Percentiles rank a stretch among this genome's conserved stretches.
These are phyloP conservation scores for Camptogramma bilineatum DNA, from an alignment of 2,888 invertebrate genomes.

Conservation along the genomic window DNA sequence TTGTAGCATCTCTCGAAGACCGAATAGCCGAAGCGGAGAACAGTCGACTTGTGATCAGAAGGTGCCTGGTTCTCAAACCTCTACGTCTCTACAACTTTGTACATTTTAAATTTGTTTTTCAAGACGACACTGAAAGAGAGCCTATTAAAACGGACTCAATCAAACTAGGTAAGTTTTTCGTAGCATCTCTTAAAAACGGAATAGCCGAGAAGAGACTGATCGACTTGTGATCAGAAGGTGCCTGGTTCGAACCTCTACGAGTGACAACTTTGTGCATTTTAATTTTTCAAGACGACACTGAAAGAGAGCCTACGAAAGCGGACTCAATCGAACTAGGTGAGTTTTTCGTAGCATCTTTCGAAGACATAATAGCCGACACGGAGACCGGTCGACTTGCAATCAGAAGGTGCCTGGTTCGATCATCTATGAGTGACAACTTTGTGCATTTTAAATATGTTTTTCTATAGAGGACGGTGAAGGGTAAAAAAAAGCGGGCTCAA, in stretches of 20 bases:
- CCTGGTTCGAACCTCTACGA: conserved; percentile 6
- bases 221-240: background rate
- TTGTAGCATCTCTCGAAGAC: too few relatives aligned
- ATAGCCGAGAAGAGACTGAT: background rate
- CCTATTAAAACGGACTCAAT: conserved; percentile 68
- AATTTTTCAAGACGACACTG: conserved; percentile 84
- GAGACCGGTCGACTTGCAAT: background rate
- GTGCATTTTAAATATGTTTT: too few relatives aligned
- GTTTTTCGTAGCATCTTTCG: background rate
- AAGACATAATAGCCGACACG: too few relatives aligned
- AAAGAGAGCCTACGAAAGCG: conserved; percentile 65
- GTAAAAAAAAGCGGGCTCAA: too few relatives aligned
- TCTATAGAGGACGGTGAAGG: too few relatives aligned
- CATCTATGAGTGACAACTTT: background rate
- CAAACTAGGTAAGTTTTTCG: conserved; percentile 42
- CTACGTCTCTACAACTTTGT: background rate
- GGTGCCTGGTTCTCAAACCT: too few relatives aligned
- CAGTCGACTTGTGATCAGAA: too few relatives aligned
- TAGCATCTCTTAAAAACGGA: too few relatives aligned
- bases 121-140: conserved; percentile 77
- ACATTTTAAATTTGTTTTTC: background rate
- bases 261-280: too few relatives aligned
- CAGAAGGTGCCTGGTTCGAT: too few relatives aligned
- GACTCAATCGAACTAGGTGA: conserved; percentile 62
- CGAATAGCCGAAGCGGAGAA: background rate